Evolutionary conservation across 2,113 vertebrate species (phyloP).

Genomic region (human (Homo sapiens)): GRCh38 chr1:150407001-150407500

Average conservation of each 20-base stretch:
- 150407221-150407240: neutral
- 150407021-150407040: neutral
- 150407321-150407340: neutral
- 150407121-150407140: neutral
- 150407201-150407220: neutral
- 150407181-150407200: neutral
- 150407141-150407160: neutral
- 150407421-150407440: neutral
- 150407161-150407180: neutral
- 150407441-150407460: neutral
- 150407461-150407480: neutral
- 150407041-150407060: neutral
- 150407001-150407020: neutral
- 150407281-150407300: neutral
- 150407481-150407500: neutral
- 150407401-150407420: neutral
- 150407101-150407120: neutral
- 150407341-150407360: neutral
- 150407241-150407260: neutral
- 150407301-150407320: neutral
- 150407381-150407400: slow-evolving; percentile 12
- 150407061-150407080: neutral
- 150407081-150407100: neutral
- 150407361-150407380: neutral
- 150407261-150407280: neutral